Percentiles rank a stretch among this genome's conserved stretches.
phyloP scores from a whole-genome alignment of 2,888 invertebrate species.

The Imbricaverruca yamaguchii region DNA sequence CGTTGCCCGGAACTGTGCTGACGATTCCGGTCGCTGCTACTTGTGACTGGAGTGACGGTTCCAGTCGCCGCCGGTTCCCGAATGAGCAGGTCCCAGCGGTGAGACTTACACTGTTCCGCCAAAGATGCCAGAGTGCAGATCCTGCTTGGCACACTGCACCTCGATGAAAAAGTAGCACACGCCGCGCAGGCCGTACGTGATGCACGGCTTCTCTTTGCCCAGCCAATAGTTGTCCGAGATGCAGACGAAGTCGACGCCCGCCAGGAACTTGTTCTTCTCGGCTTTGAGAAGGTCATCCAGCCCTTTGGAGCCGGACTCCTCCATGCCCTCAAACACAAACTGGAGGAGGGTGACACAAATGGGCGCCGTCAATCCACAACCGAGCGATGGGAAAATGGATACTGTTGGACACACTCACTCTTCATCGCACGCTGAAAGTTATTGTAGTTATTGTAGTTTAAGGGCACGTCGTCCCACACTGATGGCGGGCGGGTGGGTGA shows the following conservation, averaged over 20 bases:
- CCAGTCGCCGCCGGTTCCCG: too few species aligned
- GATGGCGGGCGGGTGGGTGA: too few species aligned
- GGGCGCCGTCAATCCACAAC: too few species aligned
- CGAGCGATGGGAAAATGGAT: too few species aligned
- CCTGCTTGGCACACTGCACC: slow-evolving; percentile 74
- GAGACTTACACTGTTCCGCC: slow-evolving; percentile 79
- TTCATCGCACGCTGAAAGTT: too few species aligned
- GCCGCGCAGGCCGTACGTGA: slow-evolving; percentile 92
- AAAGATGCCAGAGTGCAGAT: slow-evolving; percentile 91
- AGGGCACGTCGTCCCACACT: too few species aligned
- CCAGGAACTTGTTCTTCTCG: slow-evolving; percentile 66
- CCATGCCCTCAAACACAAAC: slow-evolving; percentile 97
- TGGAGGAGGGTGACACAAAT: slow-evolving; percentile 36
- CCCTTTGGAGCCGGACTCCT: slow-evolving; percentile 95
- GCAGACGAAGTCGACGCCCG: slow-evolving; percentile 82
- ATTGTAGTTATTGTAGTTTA: too few species aligned
- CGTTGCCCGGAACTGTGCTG: too few species aligned
- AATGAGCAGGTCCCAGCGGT: not conserved
- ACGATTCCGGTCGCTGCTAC: too few species aligned
- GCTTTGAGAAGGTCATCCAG: slow-evolving; percentile 70
- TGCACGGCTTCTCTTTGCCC: slow-evolving; percentile 91
- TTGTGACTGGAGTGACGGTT: too few species aligned
- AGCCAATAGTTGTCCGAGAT: slow-evolving; percentile 99
- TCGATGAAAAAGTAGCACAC: slow-evolving; percentile 84
- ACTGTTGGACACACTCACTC: too few species aligned